Evolutionary conservation across 1,140 invertebrate species (phyloP).

Genomic region (Phymorhynchus buccinoides): DNA sequence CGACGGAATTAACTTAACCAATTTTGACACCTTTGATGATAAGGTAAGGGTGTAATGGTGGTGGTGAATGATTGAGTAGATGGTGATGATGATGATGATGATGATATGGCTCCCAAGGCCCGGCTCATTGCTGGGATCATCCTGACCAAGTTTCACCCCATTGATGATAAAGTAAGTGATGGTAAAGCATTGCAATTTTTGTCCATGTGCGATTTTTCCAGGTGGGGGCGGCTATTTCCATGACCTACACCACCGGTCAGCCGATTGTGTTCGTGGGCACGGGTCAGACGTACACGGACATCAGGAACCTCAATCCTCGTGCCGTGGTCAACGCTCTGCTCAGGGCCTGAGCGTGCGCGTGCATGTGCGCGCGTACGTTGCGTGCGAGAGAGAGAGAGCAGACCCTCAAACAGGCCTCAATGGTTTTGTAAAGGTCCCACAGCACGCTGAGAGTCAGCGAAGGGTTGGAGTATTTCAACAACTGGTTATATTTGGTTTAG

Average conservation of each 20-base stretch:
- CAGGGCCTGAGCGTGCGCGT: constrained; percentile 77
- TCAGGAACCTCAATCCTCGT: constrained; percentile 96
- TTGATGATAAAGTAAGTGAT: too few species aligned
- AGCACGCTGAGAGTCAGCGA: too few species aligned
- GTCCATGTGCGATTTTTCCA: constrained; percentile 74
- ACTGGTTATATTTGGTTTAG: background rate
- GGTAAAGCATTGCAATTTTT: too few species aligned
- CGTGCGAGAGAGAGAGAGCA: background rate
- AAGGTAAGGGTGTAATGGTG: too few species aligned
- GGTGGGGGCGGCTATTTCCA: constrained; percentile 99
- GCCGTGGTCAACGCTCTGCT: constrained; percentile 97
- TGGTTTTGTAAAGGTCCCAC: too few species aligned
- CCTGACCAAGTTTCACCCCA: constrained; percentile 98
- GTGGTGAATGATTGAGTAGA: too few species aligned
- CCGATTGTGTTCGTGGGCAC: constrained; percentile 99
- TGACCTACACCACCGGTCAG: constrained; percentile 99
- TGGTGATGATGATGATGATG: too few species aligned
- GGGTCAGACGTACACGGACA: constrained; percentile 98
- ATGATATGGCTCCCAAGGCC: constrained; percentile 72
- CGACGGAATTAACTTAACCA: too few species aligned
- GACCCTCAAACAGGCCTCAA: too few species aligned
- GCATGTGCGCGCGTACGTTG: background rate
- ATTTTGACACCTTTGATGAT: too few species aligned
- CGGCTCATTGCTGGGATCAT: constrained; percentile 94
- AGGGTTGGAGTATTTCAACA: background rate